Conservation (phyloP, 2,888 invertebrate genomes). For the Nephrotoma appendiculata region DNA sequence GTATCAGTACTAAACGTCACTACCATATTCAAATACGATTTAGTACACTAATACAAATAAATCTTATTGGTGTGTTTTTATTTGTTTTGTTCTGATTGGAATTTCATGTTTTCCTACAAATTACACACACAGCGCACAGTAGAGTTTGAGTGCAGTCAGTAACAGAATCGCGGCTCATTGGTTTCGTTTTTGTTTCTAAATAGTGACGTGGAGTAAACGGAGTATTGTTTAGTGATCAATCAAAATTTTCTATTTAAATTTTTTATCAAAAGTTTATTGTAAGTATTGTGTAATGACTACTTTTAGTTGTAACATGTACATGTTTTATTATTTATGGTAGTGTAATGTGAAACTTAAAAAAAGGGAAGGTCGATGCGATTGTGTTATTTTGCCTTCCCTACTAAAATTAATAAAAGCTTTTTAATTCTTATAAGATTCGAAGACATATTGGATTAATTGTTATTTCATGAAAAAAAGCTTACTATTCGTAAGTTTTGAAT, state of each 20-base stretch:
- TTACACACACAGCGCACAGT: neutral
- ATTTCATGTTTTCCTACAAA: neutral
- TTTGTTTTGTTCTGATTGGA: neutral
- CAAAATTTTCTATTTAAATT: neutral
- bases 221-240: neutral
- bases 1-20: neutral
- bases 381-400: too few species aligned
- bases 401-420: too few species aligned
- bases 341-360: neutral
- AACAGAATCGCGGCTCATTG: neutral
- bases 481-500: too few species aligned
- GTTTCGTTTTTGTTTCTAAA: neutral
- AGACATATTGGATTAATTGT: neutral
- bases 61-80: neutral
- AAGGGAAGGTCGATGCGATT: neutral
- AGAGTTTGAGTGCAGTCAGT: neutral
- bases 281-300: neutral
- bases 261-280: neutral
- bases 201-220: neutral
- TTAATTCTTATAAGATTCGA: neutral
- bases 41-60: neutral
- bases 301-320: neutral
- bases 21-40: neutral
- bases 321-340: neutral
- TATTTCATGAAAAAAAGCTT: too few species aligned